Evolutionary conservation across 1,140 invertebrate species (phyloP), one percentile per base, ranked within the genome.

Genomic region (Papilio xuthus): DNA sequence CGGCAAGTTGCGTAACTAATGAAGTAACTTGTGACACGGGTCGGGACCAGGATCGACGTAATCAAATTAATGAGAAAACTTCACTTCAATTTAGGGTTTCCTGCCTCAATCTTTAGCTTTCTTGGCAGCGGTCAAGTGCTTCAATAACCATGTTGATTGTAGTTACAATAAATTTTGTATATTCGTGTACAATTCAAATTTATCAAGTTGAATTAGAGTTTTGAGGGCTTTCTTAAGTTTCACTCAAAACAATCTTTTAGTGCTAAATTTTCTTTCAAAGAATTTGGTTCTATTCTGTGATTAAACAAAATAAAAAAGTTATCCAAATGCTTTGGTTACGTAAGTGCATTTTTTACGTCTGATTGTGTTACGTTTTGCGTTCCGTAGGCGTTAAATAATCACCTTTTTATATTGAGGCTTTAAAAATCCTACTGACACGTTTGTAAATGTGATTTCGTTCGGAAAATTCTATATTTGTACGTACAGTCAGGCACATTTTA

Each of bases 31-130:
- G 91, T 93, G 92, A 93, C 91, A 91, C 89, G 91, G 92, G 92
- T 92, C 92, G 88, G 85, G 84, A 81, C 86, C 90, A 89, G 91
- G 90, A 91, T 92, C 90, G 91, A 92, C 90, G 90, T 93, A 92
- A 93, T 93, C 90, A 93, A 93, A 93, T 93, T 93, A 93, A 93
- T 92, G 90, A 93, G 90, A 92, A 93, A 93, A 93, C 91, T 93
- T 93, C 89, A 93, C 90, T 93, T 90, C 90, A 91, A 93, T 93
- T 93, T 92, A 88, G 90, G 87, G 83, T 88, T 92, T 89, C 88
- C 89, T 92, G 86, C 86, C 85, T 87, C 89, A 92, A 92, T 92
- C 90, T 92, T 91, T 88, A 89, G 84, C 84, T 90, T 91, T 90
- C 92, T 90, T 86, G 88, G 83, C 84, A 88, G 82, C 87, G 90